Evolutionary conservation across 2,888 invertebrate genomes (phyloP).

Genomic region (Gastrophysa polygoni): DNA sequence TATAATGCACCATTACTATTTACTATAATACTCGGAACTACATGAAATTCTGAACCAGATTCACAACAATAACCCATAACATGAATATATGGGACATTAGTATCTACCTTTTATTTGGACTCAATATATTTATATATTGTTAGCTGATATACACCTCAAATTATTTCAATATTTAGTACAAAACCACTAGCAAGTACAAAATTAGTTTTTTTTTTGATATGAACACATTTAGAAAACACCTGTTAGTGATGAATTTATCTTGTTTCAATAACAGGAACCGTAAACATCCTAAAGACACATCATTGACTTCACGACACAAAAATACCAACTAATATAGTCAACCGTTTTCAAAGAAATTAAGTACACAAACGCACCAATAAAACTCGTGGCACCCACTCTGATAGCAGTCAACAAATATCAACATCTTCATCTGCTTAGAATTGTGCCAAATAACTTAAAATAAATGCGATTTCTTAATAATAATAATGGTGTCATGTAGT

Average conservation of each 20-base stretch:
- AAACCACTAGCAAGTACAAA: constrained; percentile 49
- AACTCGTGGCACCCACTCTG: constrained; percentile 46
- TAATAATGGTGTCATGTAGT: constrained; percentile 45
- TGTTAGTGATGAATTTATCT: constrained; percentile 54
- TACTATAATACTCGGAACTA: constrained; percentile 15
- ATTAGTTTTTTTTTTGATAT: constrained; percentile 51
- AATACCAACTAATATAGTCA: constrained; percentile 35
- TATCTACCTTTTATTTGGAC: constrained; percentile 14
- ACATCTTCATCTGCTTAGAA: constrained; percentile 32
- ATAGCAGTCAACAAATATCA: constrained; percentile 37
- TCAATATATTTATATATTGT: constrained; percentile 44
- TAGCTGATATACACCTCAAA: constrained; percentile 45
- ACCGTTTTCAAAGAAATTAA: constrained; percentile 44
- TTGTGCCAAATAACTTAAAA: constrained; percentile 43
- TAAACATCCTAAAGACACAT: constrained; percentile 42
- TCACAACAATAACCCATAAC: neutral
- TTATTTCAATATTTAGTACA: constrained; percentile 44
- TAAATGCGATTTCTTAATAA: constrained; percentile 51
- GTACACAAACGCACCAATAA: constrained; percentile 50
- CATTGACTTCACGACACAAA: constrained; percentile 36
- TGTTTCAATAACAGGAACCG: constrained; percentile 49
- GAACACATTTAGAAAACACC: constrained; percentile 55
- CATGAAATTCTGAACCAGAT: neutral
- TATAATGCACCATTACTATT: constrained; percentile 34
- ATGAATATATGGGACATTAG: neutral